Evolutionary conservation across 2,113 vertebrate genomes (phyloP), one percentile per base, ranked within the genome.

Genomic region (Numida meleagris): DNA sequence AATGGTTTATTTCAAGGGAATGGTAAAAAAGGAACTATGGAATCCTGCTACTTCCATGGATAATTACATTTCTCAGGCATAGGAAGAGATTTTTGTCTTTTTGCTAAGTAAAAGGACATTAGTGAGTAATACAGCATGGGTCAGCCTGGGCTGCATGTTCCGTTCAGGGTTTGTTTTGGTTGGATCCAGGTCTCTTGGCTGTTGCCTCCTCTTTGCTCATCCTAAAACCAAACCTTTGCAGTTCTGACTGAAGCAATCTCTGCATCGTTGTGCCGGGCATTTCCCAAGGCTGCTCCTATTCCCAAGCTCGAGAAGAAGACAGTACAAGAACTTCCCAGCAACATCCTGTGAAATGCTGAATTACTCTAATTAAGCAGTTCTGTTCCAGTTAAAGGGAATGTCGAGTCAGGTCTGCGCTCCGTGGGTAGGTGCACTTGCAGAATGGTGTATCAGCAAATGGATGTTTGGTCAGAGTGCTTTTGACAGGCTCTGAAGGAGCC

Each of bases 31-130:
- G 36, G 13, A 25, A 25, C 19, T 2, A 6, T 34, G 45, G 40
- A 40, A 81, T 16, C 4, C 1, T 3, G 42, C 45, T 38, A 31
- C 7, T 67, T 46, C 51, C 14, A 0, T 0, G 12, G 42, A 23
- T 4, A 17, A 62, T 9, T 5, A 1, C 79, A 38, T 46, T 75
- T 62, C 51, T 50, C 57, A 4, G 12, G 14, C 14, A 12, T 5
- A 33, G 72, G 63, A 55, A 59, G 48, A 48, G 66, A 34, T n/a
- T 65, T 72, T 20, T 14, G 25, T 6, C n/a, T 10, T 55, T 84
- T 48, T 27, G 59, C 31, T 23, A 3, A 5, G 40, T 38, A 25
- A 72, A n/a, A 1, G 20, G 3, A 1, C 0, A 0, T 29, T 27
- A 9, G 17, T 48, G 25, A 12, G 31, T 62, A 53, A 45, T 18